Percentiles rank a stretch among this genome's conserved stretches.
These are phyloP conservation scores for Todus mexicanus DNA, from an alignment of 2,797 vertebrate species.

Conservation along the genomic window DNA sequence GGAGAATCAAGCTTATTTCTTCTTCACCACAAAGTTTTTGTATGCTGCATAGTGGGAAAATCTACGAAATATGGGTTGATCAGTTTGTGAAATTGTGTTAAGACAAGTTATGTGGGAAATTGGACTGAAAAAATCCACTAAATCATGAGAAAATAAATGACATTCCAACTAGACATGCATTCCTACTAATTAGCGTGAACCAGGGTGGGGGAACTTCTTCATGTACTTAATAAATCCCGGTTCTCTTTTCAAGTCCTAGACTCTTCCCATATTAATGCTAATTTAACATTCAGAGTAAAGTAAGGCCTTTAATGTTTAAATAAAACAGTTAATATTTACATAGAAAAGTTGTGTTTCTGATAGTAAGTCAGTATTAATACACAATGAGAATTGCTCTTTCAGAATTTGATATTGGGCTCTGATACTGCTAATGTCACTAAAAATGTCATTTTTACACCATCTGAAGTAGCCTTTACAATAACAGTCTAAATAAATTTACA, in stretches of 20 bases:
- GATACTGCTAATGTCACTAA: conserved; percentile 53
- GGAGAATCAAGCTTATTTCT: background rate
- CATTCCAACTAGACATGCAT: conserved; percentile 44
- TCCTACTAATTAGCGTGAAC: conserved; percentile 62
- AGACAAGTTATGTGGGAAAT: conserved; percentile 37
- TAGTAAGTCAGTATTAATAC: conserved; percentile 59
- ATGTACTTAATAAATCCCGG: conserved; percentile 48
- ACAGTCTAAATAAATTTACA: background rate
- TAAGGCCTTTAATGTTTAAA: conserved; percentile 64
- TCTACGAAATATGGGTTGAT: background rate
- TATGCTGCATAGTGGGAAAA: background rate
- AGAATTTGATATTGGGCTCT: conserved; percentile 47
- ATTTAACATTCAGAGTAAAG: conserved; percentile 63
- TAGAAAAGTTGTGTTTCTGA: conserved; percentile 64
- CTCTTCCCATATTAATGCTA: conserved; percentile 6
- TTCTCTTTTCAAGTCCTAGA: conserved; percentile 58
- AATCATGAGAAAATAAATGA: conserved; percentile 38
- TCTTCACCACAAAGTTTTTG: background rate
- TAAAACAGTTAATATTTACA: conserved; percentile 70
- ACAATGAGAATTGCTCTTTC: conserved; percentile 57
- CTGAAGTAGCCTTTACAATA: conserved; percentile 57
- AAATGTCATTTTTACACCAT: conserved; percentile 56
- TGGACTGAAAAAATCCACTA: conserved; percentile 13
- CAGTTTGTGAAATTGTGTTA: background rate
- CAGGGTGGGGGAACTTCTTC: conserved; percentile 20